Conservation (phyloP, 92 coral and sea anemone species). For the Epizoanthus rinbou region DNA sequence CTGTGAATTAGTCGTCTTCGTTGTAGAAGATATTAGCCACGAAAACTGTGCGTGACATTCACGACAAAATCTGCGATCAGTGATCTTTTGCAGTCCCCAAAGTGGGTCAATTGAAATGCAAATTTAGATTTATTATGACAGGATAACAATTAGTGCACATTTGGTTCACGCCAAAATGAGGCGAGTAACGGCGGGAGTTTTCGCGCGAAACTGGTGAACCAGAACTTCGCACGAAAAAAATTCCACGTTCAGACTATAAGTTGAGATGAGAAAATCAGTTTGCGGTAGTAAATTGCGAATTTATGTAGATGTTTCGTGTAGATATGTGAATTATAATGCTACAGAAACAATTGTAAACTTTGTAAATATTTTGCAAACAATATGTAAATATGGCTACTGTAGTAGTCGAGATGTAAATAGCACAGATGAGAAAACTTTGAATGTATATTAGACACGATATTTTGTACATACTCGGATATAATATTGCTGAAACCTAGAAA, state of each 20-base stretch:
- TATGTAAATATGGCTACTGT: conserved; percentile 28
- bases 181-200: conserved; percentile 29
- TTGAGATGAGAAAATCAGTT: background rate
- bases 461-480: conserved; percentile 28
- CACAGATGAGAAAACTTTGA: background rate
- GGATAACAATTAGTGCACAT: conserved; percentile 1
- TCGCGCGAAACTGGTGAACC: conserved; percentile 39
- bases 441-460: conserved; percentile 15
- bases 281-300: background rate
- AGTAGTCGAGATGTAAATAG: conserved; percentile 20
- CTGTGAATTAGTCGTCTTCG: conserved; percentile 28
- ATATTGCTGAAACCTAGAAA: background rate
- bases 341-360: conserved; percentile 23
- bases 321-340: conserved; percentile 6
- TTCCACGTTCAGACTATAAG: background rate
- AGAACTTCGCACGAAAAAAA: background rate
- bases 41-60: conserved; percentile 24
- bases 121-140: conserved; percentile 10
- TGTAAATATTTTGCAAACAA: conserved; percentile 36
- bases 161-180: conserved; percentile 8
- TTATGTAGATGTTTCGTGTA: conserved; percentile 41
- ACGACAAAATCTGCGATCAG: conserved; percentile 9
- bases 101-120: conserved; percentile 1
- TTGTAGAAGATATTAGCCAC: conserved; percentile 22
- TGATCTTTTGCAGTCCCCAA: background rate